A percentile compares a stretch with the other conserved stretches of the same genome.
phyloP scores from a whole-genome alignment of 2,797 vertebrate species.

The Dallia pectoralis region DNA sequence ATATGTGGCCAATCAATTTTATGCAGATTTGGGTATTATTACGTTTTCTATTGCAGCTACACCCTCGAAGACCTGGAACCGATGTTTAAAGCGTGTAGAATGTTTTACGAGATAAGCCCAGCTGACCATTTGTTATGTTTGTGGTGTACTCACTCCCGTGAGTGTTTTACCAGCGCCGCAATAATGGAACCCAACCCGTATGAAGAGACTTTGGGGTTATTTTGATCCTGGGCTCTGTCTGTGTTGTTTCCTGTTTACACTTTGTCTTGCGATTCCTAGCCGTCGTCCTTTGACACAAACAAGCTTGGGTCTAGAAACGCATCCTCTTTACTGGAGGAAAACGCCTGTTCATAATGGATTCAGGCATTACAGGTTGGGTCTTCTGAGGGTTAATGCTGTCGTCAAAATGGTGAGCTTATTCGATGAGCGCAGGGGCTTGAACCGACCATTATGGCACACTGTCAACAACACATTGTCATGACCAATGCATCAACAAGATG shows the following conservation, averaged over 20 bases:
- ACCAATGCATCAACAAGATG: too few species aligned
- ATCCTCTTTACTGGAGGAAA: background rate
- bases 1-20: background rate
- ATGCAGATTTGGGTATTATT: background rate
- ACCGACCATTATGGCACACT: too few species aligned
- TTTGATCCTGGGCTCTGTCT: background rate
- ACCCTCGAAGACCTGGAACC: background rate
- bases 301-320: background rate
- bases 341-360: too few species aligned
- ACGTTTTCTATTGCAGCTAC: background rate
- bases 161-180: background rate
- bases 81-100: background rate
- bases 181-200: background rate
- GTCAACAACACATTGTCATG: too few species aligned
- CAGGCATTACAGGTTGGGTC: too few species aligned
- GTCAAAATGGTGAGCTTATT: too few species aligned
- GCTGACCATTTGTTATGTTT: background rate
- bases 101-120: background rate
- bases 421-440: too few species aligned
- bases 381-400: too few species aligned
- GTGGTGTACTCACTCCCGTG: too few species aligned
- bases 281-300: background rate
- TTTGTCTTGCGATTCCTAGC: background rate
- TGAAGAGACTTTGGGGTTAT: background rate
- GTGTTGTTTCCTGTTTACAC: slow-evolving; percentile 4